Evolutionary conservation across 2,113 vertebrate genomes (phyloP).

Genomic region (Chaenogobius annularis): DNA sequence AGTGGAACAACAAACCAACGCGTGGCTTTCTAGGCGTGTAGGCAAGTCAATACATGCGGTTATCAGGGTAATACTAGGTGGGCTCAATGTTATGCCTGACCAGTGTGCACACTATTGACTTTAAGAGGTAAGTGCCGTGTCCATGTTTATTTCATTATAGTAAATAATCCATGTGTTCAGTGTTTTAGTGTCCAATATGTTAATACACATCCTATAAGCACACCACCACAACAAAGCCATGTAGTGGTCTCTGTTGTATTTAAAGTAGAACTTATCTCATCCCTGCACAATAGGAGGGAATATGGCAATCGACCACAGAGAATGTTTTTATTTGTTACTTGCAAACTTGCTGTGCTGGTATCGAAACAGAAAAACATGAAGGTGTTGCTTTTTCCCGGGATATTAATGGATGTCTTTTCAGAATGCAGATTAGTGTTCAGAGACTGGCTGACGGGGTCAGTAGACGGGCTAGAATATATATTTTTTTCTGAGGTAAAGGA

Average conservation of each 20-base stretch:
- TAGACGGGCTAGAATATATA: conserved; percentile 2
- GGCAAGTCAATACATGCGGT: too few relatives aligned
- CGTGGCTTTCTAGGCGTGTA: not conserved
- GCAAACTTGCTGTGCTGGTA: not conserved
- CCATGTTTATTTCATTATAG: not conserved
- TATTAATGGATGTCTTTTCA: conserved; percentile 2
- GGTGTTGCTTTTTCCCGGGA: not conserved
- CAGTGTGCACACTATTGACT: not conserved
- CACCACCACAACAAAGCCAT: not conserved
- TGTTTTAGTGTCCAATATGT: not conserved
- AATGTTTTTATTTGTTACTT: conserved; percentile 23
- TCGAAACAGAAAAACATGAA: not conserved
- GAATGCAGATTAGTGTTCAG: not conserved
- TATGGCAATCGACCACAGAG: not conserved
- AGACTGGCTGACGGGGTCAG: conserved; percentile 2
- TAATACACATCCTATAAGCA: not conserved
- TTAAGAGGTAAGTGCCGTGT: not conserved
- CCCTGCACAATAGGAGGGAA: not conserved
- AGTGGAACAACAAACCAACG: not conserved
- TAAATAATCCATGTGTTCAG: not conserved
- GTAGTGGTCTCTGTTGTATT: not conserved
- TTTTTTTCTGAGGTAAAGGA: conserved; percentile 11
- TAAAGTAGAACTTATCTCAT: not conserved
- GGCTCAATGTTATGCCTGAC: not conserved
- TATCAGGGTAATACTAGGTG: not conserved